phyloP scores from a whole-genome alignment of 1,140 invertebrate genomes.

The Atta texana region DNA sequence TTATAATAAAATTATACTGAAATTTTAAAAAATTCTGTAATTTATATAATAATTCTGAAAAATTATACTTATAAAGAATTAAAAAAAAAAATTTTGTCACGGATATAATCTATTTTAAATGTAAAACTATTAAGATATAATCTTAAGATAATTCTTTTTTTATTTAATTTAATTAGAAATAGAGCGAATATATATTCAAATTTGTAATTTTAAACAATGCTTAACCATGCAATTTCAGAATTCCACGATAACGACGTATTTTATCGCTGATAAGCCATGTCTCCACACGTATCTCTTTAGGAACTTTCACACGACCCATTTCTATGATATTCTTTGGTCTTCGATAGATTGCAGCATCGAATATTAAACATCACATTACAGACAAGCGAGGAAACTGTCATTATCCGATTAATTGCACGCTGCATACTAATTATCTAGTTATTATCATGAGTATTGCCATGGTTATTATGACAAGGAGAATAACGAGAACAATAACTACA shows the following conservation, averaged over 20 bases:
- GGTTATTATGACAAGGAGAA: slow-evolving; percentile 41
- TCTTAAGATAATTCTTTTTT: not conserved
- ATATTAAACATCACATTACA: slow-evolving; percentile 17
- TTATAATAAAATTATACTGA: too few relatives aligned
- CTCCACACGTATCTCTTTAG: slow-evolving; percentile 82
- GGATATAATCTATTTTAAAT: slow-evolving; percentile 10
- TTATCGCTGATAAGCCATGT: slow-evolving; percentile 89
- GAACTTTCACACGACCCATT: slow-evolving; percentile 4
- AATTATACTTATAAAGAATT: too few relatives aligned
- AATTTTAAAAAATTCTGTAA: too few relatives aligned
- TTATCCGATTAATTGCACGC: slow-evolving; percentile 26
- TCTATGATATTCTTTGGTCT: not conserved
- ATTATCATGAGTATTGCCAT: too few relatives aligned
- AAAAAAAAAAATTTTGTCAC: too few relatives aligned
- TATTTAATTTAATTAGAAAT: slow-evolving; percentile 5
- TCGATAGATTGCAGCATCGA: slow-evolving; percentile 12
- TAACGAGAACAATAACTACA: slow-evolving; percentile 28
- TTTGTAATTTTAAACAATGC: slow-evolving; percentile 21
- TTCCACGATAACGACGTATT: slow-evolving; percentile 88
- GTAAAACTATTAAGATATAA: slow-evolving; percentile 3
- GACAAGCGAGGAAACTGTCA: slow-evolving; percentile 20
- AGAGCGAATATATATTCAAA: not conserved
- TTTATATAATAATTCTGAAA: too few relatives aligned
- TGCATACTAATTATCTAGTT: not conserved
- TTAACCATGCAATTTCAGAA: slow-evolving; percentile 88